Evolutionary conservation across 2,888 invertebrate species (phyloP).

Genomic region (Pyrrhia umbra): DNA sequence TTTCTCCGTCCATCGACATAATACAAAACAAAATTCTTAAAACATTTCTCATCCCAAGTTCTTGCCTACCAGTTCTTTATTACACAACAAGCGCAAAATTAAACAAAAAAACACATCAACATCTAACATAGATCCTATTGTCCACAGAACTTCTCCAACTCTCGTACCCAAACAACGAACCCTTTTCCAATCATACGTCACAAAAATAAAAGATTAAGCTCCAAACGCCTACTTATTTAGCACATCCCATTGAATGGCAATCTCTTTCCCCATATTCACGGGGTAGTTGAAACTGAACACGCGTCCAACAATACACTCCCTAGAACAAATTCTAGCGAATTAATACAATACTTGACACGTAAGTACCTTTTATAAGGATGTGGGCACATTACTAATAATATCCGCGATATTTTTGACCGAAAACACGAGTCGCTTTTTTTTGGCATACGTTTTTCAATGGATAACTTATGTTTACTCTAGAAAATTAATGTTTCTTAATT

Average conservation of each 20-base stretch:
- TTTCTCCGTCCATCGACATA: no score
- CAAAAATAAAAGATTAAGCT: constrained; percentile 49
- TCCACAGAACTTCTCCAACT: background rate
- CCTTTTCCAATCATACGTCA: constrained; percentile 49
- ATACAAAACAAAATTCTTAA: no score
- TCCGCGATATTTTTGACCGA: background rate
- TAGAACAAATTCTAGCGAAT: constrained; percentile 65
- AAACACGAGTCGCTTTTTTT: no score
- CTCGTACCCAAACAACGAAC: constrained; percentile 24
- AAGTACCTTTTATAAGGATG: constrained; percentile 22
- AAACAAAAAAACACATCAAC: background rate
- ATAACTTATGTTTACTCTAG: no score
- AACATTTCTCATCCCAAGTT: no score
- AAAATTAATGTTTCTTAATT: no score
- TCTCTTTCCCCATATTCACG: constrained; percentile 39
- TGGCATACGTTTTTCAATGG: no score
- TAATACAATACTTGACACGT: constrained; percentile 74
- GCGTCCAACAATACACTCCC: constrained; percentile 45
- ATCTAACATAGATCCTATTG: background rate
- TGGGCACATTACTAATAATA: constrained; percentile 3
- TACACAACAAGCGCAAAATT: background rate
- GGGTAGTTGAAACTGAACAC: constrained; percentile 41
- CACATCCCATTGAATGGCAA: constrained; percentile 49
- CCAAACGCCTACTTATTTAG: constrained; percentile 45
- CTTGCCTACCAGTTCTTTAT: no score